Base-by-base conservation (phyloP, 2,888 invertebrate species). In the Chrysina gloriosa region DNA sequence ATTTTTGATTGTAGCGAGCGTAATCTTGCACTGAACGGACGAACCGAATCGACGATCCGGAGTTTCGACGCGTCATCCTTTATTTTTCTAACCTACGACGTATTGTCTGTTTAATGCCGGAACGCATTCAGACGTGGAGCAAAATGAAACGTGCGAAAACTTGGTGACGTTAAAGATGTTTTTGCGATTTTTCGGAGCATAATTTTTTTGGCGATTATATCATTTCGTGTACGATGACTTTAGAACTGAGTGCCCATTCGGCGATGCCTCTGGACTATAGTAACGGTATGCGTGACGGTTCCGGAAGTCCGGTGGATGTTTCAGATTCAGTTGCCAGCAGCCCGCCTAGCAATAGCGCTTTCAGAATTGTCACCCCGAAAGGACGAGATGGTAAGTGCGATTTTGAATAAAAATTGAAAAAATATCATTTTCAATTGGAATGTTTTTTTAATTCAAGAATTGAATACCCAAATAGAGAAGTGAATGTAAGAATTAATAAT, bases 201-300 rank as follows among this genome's bases (percentile, higher is more conserved):
- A 19, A 16, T 16, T 14, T 11, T 39, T 34, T 23, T 19, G 23
- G 6, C 11, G 45, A 42, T 27, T 45, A 16, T n/a, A n/a, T n/a
- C n/a, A n/a, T n/a, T 11, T 5, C 45, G 42, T 5, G 9, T 54
- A 61, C 69, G 70, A 83, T 84, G 83, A 86, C 84, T 77, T 86
- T 89, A 85, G 89, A 89, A 84, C 83, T 89, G 75, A 87, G 88
- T 85, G 85, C 87, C 56, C 86, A 87, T 84, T 74, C 86, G 68
- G 85, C 85, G 68, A 89, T 89, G 88, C 89, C 90, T 67, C 81
- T 90, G 83, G 90, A 90, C 86, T 90, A 89, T 83, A 89, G 89
- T 69, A 77, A 77, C 76, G 75, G 79, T 77, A 63, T 71, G 56
- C 65, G 81, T 54, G 81, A 80, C 52, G 75, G 74, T 70, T 76